Base-by-base conservation (phyloP, 2,888 invertebrate species). In the Cheilosia soror region DNA sequence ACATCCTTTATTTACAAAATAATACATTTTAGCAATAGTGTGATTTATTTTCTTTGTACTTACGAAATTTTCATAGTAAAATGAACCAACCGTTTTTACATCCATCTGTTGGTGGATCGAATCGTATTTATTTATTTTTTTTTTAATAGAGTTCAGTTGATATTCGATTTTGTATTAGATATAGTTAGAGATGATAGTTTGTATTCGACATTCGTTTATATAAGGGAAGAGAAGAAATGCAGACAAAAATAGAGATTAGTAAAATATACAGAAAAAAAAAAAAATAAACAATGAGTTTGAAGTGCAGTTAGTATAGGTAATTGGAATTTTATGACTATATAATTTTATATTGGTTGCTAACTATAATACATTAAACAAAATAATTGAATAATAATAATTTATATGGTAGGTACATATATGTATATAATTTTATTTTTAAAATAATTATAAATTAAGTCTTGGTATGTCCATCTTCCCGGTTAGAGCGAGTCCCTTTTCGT, bases 61-160 rank as follows among this genome's bases (percentile, higher is more conserved):
- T 96, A 97, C 97, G 95, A 97, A 97, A 95, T 97, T 97, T 94
- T 97, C 97, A 94, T 97, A 97, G 95, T 97, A 97, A 96, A 97
- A 96, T 93, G 97, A 97, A 94, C 97, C 97, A 95, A 97, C 96
- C 94, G 96, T 96, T 96, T 97, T 97, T 96, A 97, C 96, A 95
- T 97, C 97, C 97, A 97, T 97, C 97, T 97, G 96, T 96, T 93
- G 90, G 91, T 93, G 90, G 91, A 84, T 68, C 75, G 65, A 69
- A 51, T 75, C 7, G 81, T 47, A 90, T 90, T 89, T 87, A 77
- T 77, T 85, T 72, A 9, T 85, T 20, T 20, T 20, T 20, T 20
- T 20, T 20, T 40, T 62, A 60, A 42, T 66, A 47, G 44, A 77
- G 71, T 68, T 65, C 60, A 27, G 72, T 84, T 76, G 72, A 31